These are phyloP conservation scores for Cheiracanthium punctorium DNA, from an alignment of 2,888 invertebrate species.

Conservation along the genomic window DNA sequence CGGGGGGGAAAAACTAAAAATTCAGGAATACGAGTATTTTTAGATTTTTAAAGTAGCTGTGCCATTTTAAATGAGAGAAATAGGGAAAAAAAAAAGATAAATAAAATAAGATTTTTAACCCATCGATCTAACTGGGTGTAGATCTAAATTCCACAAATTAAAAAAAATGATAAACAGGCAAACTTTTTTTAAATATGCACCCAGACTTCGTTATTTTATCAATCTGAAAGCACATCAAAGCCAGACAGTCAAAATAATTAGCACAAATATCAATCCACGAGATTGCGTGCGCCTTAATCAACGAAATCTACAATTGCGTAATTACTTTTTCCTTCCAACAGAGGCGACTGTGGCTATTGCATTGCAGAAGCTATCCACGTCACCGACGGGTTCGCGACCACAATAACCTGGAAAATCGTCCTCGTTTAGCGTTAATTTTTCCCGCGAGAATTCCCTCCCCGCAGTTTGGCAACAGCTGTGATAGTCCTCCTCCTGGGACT, in stretches of 20 bases:
- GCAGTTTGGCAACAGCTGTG: slow-evolving; percentile 40
- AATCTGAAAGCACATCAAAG: neutral
- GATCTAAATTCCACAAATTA: no score
- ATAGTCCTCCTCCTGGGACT: slow-evolving; percentile 20
- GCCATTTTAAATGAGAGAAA: no score
- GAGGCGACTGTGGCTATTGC: neutral
- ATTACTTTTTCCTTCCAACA: slow-evolving; percentile 5
- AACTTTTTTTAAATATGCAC: no score
- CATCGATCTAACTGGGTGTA: no score
- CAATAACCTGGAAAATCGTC: slow-evolving; percentile 57
- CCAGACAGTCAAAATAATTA: neutral
- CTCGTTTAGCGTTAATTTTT: slow-evolving; percentile 47
- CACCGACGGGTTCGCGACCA: neutral
- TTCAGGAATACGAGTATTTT: no score
- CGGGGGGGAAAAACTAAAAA: no score
- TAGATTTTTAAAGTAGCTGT: no score
- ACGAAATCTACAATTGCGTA: neutral
- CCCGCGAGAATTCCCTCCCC: slow-evolving; percentile 26
- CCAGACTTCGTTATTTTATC: no score
- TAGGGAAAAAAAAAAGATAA: no score
- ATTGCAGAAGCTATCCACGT: no score
- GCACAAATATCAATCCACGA: neutral
- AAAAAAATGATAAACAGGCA: no score
- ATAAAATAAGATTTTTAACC: no score
- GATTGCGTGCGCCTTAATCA: slow-evolving; percentile 3